phyloP scores from a whole-genome alignment of 2,797 vertebrate genomes.

The Platyrinchus mystaceus region DNA sequence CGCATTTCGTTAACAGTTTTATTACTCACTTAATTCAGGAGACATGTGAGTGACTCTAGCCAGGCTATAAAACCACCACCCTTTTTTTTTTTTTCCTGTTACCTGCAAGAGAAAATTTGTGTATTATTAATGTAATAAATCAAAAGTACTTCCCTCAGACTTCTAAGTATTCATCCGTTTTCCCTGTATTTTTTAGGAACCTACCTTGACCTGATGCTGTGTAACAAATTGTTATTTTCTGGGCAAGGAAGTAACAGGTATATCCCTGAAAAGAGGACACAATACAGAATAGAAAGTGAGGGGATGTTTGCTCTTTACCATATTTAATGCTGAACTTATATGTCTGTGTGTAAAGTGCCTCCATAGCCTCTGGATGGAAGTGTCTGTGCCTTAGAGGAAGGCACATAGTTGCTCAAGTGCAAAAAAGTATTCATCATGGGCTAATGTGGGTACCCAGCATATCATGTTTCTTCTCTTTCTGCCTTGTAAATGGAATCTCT shows the following conservation, averaged over 20 bases:
- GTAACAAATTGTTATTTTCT: background rate
- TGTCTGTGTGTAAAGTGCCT: background rate
- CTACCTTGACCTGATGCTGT: background rate
- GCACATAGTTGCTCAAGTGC: background rate
- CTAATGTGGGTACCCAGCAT: background rate
- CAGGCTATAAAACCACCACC: background rate
- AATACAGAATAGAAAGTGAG: background rate
- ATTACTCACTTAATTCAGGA: constrained; percentile 29
- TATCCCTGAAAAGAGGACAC: background rate
- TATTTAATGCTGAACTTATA: background rate
- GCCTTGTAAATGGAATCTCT: background rate
- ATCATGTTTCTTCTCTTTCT: background rate
- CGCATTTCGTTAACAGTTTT: background rate
- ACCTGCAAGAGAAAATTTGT: background rate
- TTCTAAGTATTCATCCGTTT: background rate
- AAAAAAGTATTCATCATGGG: background rate
- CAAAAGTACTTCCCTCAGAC: background rate
- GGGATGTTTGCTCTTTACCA: background rate
- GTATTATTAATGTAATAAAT: constrained; percentile 31
- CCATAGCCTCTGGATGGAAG: background rate
- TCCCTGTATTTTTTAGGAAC: background rate
- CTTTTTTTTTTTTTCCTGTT: background rate
- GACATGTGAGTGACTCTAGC: background rate
- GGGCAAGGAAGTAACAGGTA: background rate
- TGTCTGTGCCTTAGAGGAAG: background rate